Conservation (phyloP, 2,797 vertebrate genomes). For the Staurois parvus region DNA sequence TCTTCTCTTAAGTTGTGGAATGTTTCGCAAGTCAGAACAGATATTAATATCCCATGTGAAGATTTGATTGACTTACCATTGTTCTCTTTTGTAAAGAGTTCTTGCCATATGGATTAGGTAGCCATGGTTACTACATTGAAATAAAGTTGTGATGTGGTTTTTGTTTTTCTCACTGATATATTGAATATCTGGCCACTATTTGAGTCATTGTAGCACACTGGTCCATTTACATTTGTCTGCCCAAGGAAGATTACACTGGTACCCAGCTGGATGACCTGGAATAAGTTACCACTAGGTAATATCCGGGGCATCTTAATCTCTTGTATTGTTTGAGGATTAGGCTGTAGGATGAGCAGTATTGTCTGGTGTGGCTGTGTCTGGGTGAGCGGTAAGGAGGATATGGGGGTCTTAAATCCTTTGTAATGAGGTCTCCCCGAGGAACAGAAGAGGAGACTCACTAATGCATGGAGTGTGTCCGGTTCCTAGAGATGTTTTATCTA, state of each 20-base stretch:
- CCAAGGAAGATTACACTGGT: constrained; percentile 30
- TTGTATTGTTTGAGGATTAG: constrained; percentile 36
- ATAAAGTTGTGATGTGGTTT: background rate
- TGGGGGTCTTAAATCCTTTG: constrained; percentile 39
- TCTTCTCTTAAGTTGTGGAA: background rate
- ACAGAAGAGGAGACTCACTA: constrained; percentile 29
- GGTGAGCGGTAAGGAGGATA: constrained; percentile 11
- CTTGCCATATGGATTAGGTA: constrained; percentile 12
- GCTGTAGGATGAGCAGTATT: constrained; percentile 59
- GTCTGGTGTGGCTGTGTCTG: constrained; percentile 30
- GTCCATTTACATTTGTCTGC: background rate
- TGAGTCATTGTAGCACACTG: background rate
- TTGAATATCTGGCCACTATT: background rate
- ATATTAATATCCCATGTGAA: background rate
- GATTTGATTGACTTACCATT: background rate
- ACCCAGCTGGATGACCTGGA: background rate
- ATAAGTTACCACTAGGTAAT: constrained; percentile 56
- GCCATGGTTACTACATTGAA: constrained; percentile 6
- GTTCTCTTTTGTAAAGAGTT: background rate
- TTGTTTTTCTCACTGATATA: background rate
- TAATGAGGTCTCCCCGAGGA: constrained; percentile 42
- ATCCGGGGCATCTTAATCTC: constrained; percentile 51
- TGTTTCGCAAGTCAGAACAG: background rate
- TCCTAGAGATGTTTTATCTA: constrained; percentile 6
- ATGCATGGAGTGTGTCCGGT: background rate